Conservation (phyloP, 2,888 invertebrate species). For the Netelia fuscicornis region DNA sequence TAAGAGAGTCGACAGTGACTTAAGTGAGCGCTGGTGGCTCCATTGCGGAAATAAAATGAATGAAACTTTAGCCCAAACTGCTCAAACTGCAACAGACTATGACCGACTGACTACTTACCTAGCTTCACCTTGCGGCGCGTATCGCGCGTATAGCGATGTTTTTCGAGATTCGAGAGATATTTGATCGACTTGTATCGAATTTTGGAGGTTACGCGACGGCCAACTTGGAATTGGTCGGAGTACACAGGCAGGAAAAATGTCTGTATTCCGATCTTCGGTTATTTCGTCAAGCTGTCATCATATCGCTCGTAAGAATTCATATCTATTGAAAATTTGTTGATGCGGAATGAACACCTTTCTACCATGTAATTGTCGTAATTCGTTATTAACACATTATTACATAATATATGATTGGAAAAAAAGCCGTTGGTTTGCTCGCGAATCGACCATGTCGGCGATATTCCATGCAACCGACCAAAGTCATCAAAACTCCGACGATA, state of each 20-base stretch:
- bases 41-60: too few species aligned
- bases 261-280: constrained; percentile 37
- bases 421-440: constrained; percentile 33
- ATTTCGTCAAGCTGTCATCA: constrained; percentile 39
- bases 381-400: constrained; percentile 20
- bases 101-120: too few species aligned
- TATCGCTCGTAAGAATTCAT: constrained; percentile 49
- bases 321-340: neutral
- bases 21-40: too few species aligned
- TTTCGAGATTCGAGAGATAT: too few species aligned
- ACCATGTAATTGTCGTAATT: neutral
- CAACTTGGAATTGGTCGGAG: neutral
- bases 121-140: too few species aligned
- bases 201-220: constrained; percentile 6
- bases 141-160: too few species aligned
- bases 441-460: constrained; percentile 76
- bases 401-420: constrained; percentile 15
- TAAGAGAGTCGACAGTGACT: too few species aligned
- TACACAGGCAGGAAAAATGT: constrained; percentile 11
- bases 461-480: constrained; percentile 71
- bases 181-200: neutral
- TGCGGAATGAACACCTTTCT: neutral
- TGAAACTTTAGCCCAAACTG: too few species aligned
- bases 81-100: too few species aligned
- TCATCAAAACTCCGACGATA: constrained; percentile 79